These are phyloP conservation scores for Steinernema khuongi DNA, from an alignment of 1,140 invertebrate genomes.

Conservation along the genomic window DNA sequence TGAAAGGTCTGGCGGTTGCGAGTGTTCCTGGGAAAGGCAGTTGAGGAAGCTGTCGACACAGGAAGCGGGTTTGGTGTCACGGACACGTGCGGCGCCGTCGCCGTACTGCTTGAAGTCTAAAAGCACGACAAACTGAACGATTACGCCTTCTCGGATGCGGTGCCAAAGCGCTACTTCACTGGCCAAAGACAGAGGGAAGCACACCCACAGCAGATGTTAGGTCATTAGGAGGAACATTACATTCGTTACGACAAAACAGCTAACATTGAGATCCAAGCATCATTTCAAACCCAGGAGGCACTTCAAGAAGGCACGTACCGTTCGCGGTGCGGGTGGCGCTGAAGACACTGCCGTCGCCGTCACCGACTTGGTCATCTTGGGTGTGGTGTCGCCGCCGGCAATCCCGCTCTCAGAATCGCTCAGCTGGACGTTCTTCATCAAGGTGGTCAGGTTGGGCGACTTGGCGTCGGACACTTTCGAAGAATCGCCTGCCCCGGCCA, in stretches of 20 bases:
- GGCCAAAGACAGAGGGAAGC: slow-evolving; percentile 47
- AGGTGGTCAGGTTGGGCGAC: not conserved
- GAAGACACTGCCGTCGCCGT: slow-evolving; percentile 39
- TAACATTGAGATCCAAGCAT: slow-evolving; percentile 21
- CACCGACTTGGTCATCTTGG: slow-evolving; percentile 54
- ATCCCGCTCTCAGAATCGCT: not conserved
- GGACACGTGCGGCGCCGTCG: slow-evolving; percentile 21
- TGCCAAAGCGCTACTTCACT: slow-evolving; percentile 51
- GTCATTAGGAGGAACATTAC: no score
- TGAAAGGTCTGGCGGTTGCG: slow-evolving; percentile 58
- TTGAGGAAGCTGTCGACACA: slow-evolving; percentile 21
- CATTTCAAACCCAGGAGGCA: no score
- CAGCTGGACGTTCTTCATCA: slow-evolving; percentile 5
- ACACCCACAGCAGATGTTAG: not conserved
- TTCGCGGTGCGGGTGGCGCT: slow-evolving; percentile 16
- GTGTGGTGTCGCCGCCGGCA: slow-evolving; percentile 14
- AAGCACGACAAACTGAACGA: slow-evolving; percentile 15
- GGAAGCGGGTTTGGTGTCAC: slow-evolving; percentile 26
- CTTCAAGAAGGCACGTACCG: slow-evolving; percentile 13
- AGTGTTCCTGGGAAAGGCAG: slow-evolving; percentile 52
- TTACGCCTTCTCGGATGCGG: not conserved
- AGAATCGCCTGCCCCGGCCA: slow-evolving; percentile 12
- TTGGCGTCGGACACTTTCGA: slow-evolving; percentile 12
- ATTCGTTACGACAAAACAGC: slow-evolving; percentile 22
- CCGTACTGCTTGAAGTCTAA: slow-evolving; percentile 64